Evolutionary conservation across 2,113 vertebrate species (phyloP).

Genomic region (Trinectes maculatus): DNA sequence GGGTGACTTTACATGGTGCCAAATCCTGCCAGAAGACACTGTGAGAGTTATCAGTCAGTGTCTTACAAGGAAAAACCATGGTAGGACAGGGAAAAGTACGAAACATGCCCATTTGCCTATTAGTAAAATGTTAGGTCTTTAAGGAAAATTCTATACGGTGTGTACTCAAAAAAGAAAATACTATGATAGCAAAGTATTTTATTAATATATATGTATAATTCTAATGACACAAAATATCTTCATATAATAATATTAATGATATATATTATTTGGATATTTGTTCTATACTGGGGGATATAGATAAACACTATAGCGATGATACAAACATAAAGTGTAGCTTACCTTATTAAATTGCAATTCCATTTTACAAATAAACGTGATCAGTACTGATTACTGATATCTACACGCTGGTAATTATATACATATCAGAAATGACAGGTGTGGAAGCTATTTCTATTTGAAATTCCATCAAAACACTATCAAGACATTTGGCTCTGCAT

Average conservation of each 20-base stretch:
- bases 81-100: neutral
- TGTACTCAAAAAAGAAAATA: neutral
- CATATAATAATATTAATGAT: too few relatives aligned
- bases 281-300: too few relatives aligned
- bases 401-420: neutral
- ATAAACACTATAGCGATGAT: too few relatives aligned
- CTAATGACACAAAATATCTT: too few relatives aligned
- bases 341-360: neutral
- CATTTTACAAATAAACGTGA: neutral
- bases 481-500: constrained; percentile 15
- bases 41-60: neutral
- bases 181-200: too few relatives aligned
- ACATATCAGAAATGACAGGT: neutral
- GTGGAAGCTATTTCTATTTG: constrained; percentile 8
- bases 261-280: too few relatives aligned
- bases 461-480: constrained; percentile 40
- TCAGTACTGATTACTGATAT: neutral
- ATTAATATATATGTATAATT: too few relatives aligned
- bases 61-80: constrained; percentile 15
- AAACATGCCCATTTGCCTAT: neutral
- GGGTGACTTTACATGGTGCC: constrained; percentile 13
- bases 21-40: constrained; percentile 8
- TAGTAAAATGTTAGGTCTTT: constrained; percentile 16
- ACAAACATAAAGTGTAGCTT: too few relatives aligned
- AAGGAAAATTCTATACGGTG: too few relatives aligned